Evolutionary conservation across 2,113 vertebrate genomes (phyloP), one percentile per base, ranked within the genome.

Genomic region (Zosterops japonicus): DNA sequence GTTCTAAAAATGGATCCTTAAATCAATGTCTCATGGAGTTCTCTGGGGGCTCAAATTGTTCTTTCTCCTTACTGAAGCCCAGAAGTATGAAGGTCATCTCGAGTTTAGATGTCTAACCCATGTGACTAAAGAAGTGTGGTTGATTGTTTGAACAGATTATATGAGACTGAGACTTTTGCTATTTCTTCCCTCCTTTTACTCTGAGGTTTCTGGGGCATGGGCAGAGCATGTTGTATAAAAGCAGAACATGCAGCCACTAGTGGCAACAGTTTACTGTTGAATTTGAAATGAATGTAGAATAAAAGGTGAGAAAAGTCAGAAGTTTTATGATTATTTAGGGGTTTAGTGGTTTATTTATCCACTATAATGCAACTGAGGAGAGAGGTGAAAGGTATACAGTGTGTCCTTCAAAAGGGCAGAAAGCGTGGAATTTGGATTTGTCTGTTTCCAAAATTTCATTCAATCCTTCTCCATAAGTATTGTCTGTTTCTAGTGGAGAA

Each of bases 131-230:
- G 28, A 87, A 95, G 42, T 56, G 64, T 47, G 29, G 27, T 3
- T 86, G 75, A 85, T 93, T 91, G 80, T 87, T 91, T 91, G 83
- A 91, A 77, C 16, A 88, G 27, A 53, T 52, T 86, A 46, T 44
- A 23, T 0, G 4, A 95, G 27, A 16, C 15, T 59, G 41, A 96
- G 14, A 13, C 44, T 89, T 94, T 60, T 87, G 28, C 83, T 92
- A 41, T 35, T 49, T 18, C 55, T 85, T 14, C 19, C 42, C 46
- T 75, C 50, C 65, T 88, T 92, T 69, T 67, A 46, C 42, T 60
- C 49, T 91, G 29, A 88, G 33, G 12, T 83, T 93, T 89, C 53
- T 46, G 33, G 19, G 8, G 9, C 52, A 55, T 35, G 42, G 63
- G 20, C 31, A 90, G 44, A 89, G 18, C 10, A 65, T 12, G 22